phyloP scores from a whole-genome alignment of 2,888 invertebrate species.

The Abrostola triplasia region DNA sequence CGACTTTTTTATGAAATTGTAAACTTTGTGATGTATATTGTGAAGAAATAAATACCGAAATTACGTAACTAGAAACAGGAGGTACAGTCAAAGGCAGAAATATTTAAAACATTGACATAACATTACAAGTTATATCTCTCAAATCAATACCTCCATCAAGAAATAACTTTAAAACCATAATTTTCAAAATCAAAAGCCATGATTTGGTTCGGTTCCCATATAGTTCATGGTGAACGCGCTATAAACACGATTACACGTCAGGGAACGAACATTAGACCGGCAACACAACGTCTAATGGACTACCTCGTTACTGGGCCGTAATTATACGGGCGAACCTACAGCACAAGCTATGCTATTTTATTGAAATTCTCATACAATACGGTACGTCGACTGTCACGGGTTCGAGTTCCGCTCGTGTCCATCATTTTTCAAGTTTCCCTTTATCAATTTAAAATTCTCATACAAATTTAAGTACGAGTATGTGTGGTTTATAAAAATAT shows the following conservation, averaged over 20 bases:
- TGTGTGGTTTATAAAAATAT: no score
- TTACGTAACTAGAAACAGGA: neutral
- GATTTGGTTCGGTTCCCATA: constrained; percentile 49
- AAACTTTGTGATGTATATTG: no score
- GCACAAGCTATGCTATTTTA: constrained; percentile 25
- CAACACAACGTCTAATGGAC: constrained; percentile 72
- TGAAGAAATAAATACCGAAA: neutral
- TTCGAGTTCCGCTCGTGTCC: no score
- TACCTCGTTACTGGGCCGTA: constrained; percentile 72
- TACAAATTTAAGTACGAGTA: no score
- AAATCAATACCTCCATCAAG: constrained; percentile 8
- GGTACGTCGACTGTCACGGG: no score
- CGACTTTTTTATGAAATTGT: no score
- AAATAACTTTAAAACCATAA: constrained; percentile 34
- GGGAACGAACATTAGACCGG: constrained; percentile 69
- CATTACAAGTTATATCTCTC: neutral
- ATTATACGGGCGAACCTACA: constrained; percentile 74
- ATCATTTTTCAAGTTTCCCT: no score
- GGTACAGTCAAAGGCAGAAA: neutral
- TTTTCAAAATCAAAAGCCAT: constrained; percentile 30
- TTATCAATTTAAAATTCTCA: no score
- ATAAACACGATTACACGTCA: constrained; percentile 67
- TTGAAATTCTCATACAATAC: neutral
- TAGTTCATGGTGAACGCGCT: constrained; percentile 57
- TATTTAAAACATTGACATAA: neutral